Percentiles rank a stretch among this genome's conserved stretches.
These are phyloP conservation scores for Malachius bipustulatus DNA, from an alignment of 2,888 invertebrate genomes.

Conservation along the genomic window DNA sequence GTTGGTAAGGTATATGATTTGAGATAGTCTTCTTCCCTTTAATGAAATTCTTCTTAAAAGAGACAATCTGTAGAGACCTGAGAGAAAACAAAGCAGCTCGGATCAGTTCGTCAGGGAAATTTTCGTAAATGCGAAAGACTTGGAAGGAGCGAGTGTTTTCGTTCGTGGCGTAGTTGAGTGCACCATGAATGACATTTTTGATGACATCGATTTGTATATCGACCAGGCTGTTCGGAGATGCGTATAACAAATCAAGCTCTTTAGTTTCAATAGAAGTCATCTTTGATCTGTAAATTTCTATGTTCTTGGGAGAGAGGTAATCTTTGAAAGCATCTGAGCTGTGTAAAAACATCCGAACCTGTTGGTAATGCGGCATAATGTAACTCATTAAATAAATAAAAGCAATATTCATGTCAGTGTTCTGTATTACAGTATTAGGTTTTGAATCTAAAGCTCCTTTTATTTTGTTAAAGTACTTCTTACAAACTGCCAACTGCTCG, in stretches of 20 bases:
- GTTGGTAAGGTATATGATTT: conserved; percentile 30
- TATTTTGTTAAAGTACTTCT: conserved; percentile 18
- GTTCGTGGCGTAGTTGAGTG: conserved; percentile 46
- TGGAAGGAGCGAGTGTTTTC: conserved; percentile 53
- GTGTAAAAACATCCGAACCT: too few relatives aligned
- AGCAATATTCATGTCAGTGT: conserved; percentile 14
- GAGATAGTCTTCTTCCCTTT: conserved; percentile 7
- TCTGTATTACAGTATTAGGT: neutral
- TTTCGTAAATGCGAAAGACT: conserved; percentile 58
- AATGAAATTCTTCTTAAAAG: conserved; percentile 31
- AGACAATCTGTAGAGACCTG: conserved; percentile 47
- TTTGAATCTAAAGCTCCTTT: neutral
- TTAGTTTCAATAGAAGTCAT: conserved; percentile 10
- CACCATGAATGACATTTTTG: conserved; percentile 51
- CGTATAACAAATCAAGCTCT: too few relatives aligned
- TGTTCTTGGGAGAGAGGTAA: conserved; percentile 19
- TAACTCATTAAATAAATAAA: conserved; percentile 23
- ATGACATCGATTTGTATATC: conserved; percentile 45
- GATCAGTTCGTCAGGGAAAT: conserved; percentile 54
- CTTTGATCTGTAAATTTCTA: conserved; percentile 9
- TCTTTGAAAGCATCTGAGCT: too few relatives aligned
- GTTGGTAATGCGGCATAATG: conserved; percentile 14
- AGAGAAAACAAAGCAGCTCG: conserved; percentile 48
- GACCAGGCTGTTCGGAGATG: conserved; percentile 35
- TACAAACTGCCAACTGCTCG: conserved; percentile 20